Conservation (phyloP, 92 coral and sea anemone species). For the Paragorgia papillata region DNA sequence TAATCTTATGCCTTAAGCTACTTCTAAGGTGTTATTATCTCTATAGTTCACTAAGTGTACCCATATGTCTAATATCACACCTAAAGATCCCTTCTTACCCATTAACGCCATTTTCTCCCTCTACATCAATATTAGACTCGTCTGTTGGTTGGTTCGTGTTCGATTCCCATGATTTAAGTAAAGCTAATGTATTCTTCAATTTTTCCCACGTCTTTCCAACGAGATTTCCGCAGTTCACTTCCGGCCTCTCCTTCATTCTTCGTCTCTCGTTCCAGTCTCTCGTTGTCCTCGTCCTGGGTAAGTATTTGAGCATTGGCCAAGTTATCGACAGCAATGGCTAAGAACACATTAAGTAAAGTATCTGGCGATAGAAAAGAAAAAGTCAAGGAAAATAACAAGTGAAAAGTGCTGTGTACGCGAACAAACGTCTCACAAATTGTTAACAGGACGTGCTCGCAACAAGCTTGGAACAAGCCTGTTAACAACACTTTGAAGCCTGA, state of each 20-base stretch:
- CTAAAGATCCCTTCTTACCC: constrained; percentile 17
- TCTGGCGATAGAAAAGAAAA: constrained; percentile 48
- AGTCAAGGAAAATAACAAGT: background rate
- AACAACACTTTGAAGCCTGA: too few species aligned
- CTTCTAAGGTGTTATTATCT: too few species aligned
- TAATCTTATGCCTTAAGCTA: too few species aligned
- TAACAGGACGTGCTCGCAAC: too few species aligned
- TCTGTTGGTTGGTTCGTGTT: constrained; percentile 17
- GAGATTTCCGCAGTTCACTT: constrained; percentile 17
- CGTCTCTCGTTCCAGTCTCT: constrained; percentile 64
- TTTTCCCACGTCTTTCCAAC: constrained; percentile 25
- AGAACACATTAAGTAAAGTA: constrained; percentile 90
- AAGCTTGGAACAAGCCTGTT: too few species aligned
- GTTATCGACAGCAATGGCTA: constrained; percentile 99
- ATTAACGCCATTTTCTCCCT: constrained; percentile 40
- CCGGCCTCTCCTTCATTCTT: constrained; percentile 52
- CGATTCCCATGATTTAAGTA: constrained; percentile 5
- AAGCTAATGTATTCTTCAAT: constrained; percentile 11
- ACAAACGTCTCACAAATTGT: too few species aligned
- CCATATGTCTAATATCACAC: too few species aligned
- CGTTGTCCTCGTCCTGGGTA: constrained; percentile 92
- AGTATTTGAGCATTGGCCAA: constrained; percentile 95
- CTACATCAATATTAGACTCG: constrained; percentile 41
- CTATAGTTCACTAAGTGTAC: too few species aligned
- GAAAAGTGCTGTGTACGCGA: too few species aligned